Conservation (phyloP, 2,888 invertebrate genomes). For the Netelia fuscicornis region DNA sequence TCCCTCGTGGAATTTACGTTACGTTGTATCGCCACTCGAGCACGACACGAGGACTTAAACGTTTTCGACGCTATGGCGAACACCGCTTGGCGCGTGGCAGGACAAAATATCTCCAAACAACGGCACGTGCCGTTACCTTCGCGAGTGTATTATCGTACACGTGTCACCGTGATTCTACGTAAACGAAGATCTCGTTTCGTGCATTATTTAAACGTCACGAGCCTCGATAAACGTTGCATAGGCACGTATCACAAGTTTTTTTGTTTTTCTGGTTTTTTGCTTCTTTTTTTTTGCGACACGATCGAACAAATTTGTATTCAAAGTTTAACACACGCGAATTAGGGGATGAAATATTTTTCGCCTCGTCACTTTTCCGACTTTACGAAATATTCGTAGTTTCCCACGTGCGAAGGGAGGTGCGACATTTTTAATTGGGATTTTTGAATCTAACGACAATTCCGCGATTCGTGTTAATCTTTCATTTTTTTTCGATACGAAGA, state of each 20-base stretch:
- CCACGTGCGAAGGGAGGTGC: too few relatives aligned
- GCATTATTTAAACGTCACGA: slow-evolving; percentile 28
- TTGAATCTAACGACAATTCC: too few relatives aligned
- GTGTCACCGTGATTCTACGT: slow-evolving; percentile 48
- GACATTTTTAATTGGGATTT: too few relatives aligned
- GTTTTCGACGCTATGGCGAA: slow-evolving; percentile 34
- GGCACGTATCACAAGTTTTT: slow-evolving; percentile 74
- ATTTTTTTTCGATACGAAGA: too few relatives aligned
- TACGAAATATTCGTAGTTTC: not conserved
- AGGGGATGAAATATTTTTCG: not conserved
- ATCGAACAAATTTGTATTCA: not conserved
- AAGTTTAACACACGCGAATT: not conserved
- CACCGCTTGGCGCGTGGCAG: slow-evolving; percentile 62
- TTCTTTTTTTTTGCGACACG: slow-evolving; percentile 50
- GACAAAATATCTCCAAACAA: slow-evolving; percentile 77
- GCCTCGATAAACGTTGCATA: slow-evolving; percentile 54
- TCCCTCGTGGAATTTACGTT: slow-evolving; percentile 5
- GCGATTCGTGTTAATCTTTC: too few relatives aligned
- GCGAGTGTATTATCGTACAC: slow-evolving; percentile 61
- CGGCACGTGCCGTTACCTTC: slow-evolving; percentile 76
- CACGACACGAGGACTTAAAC: slow-evolving; percentile 58
- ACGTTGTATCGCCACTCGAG: slow-evolving; percentile 60
- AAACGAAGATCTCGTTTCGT: slow-evolving; percentile 44
- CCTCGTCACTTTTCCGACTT: not conserved
- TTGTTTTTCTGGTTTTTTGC: not conserved